Evolutionary conservation across 2,888 invertebrate species (phyloP).

Genomic region (Bimastos eiseni): DNA sequence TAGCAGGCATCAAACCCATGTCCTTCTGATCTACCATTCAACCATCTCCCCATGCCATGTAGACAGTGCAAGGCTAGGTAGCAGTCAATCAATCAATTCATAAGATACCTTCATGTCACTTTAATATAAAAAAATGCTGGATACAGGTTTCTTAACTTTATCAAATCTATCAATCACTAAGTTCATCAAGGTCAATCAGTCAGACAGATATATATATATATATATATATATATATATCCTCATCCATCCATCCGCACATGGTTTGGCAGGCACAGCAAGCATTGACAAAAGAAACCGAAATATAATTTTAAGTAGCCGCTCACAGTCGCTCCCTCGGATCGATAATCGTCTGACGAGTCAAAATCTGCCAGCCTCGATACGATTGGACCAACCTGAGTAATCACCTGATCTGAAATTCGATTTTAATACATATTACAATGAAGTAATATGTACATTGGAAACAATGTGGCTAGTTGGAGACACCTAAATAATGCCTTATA

Average conservation of each 20-base stretch:
- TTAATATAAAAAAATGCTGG: no score
- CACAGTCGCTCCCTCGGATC: conserved; percentile 61
- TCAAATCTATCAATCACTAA: no score
- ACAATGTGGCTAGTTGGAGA: background rate
- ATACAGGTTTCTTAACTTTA: no score
- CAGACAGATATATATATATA: no score
- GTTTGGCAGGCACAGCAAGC: background rate
- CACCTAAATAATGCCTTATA: background rate
- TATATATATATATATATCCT: background rate
- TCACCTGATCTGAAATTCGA: conserved; percentile 66
- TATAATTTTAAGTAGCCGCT: conserved; percentile 47
- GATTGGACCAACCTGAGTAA: conserved; percentile 71
- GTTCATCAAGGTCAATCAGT: no score
- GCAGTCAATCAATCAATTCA: no score
- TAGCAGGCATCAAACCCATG: no score
- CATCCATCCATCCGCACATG: background rate
- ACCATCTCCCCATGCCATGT: no score
- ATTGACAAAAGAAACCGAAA: background rate
- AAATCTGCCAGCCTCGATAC: conserved; percentile 67
- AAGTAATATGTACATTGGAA: background rate
- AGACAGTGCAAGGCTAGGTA: no score
- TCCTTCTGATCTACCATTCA: no score
- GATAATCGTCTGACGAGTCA: conserved; percentile 65
- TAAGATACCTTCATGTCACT: no score
- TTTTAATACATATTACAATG: background rate